Conservation (phyloP, 1,140 invertebrate species). For the Lordiphosa clarofinis region DNA sequence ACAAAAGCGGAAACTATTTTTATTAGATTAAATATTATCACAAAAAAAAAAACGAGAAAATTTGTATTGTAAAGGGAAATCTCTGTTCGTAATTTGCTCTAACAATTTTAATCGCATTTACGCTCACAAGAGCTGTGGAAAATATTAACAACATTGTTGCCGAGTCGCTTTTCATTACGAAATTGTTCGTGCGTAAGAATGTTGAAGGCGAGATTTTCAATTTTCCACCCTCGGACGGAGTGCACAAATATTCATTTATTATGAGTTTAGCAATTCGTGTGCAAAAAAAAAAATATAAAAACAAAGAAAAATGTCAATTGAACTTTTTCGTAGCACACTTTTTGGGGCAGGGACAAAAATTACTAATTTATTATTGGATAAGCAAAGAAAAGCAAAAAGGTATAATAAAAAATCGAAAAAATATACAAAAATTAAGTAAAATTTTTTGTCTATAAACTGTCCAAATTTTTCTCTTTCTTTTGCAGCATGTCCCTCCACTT, state of each 20-base stretch:
- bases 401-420: no score
- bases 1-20: constrained; percentile 63
- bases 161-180: constrained; percentile 62
- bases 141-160: constrained; percentile 71
- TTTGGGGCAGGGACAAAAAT: constrained; percentile 19
- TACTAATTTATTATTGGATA: constrained; percentile 53
- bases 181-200: constrained; percentile 76
- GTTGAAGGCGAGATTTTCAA: constrained; percentile 69
- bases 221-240: constrained; percentile 37
- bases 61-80: constrained; percentile 37
- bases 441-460: no score
- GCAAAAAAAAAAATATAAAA: constrained; percentile 47
- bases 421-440: no score
- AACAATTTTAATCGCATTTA: constrained; percentile 78
- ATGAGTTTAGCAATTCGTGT: constrained; percentile 76
- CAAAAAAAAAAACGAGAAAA: constrained; percentile 34
- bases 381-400: no score
- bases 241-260: constrained; percentile 60
- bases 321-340: constrained; percentile 45
- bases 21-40: constrained; percentile 70
- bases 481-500: neutral
- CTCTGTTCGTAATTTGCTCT: constrained; percentile 61
- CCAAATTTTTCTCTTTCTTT: no score
- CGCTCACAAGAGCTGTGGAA: constrained; percentile 30
- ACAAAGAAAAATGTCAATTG: constrained; percentile 60